These are phyloP conservation scores for Pitta sordida DNA, from an alignment of 2,113 vertebrate species.

Conservation along the genomic window DNA sequence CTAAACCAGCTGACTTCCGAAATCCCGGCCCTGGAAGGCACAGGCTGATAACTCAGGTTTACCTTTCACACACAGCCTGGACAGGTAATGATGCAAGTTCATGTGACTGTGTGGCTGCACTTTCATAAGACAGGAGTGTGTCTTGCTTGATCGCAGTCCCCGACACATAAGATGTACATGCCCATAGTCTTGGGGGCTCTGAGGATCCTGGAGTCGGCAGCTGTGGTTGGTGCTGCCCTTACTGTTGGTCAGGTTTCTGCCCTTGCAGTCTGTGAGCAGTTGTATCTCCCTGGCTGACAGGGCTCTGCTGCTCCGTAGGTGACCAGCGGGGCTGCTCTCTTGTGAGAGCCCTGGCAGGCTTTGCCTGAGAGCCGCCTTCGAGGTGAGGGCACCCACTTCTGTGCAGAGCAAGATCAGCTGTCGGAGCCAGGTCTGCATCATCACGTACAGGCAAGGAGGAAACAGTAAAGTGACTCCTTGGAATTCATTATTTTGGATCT, in stretches of 20 bases:
- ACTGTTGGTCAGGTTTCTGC: background rate
- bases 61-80: constrained; percentile 94
- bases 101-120: background rate
- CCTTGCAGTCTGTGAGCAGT: background rate
- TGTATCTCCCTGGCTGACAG: background rate
- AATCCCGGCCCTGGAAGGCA: constrained; percentile 91
- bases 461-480: fast-evolving
- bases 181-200: background rate
- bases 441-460: background rate
- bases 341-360: background rate
- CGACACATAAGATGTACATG: fast-evolving
- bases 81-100: constrained; percentile 75
- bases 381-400: background rate
- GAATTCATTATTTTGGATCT: background rate
- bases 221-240: background rate
- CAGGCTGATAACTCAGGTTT: constrained; percentile 94
- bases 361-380: fast-evolving
- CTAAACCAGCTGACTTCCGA: constrained; percentile 93
- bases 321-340: background rate
- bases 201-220: background rate
- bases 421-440: background rate
- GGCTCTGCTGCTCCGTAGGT: background rate
- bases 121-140: fast-evolving
- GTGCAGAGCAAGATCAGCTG: background rate
- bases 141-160: background rate